phyloP scores from a whole-genome alignment of 2,888 invertebrate genomes.

The Drosophila gaucha region DNA sequence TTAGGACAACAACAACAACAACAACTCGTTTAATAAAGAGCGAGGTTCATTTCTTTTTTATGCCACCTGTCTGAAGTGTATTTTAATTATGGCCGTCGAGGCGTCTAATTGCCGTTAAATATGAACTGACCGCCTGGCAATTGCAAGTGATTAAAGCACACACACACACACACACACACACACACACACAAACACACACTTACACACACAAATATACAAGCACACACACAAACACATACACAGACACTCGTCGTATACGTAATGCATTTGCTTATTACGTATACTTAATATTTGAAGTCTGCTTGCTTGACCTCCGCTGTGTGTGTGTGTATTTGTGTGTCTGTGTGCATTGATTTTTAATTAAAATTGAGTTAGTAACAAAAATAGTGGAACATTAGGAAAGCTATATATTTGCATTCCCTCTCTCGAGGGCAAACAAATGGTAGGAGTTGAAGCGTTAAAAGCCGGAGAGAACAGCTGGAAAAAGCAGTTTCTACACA shows the following conservation, averaged over 20 bases:
- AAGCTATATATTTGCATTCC: background rate
- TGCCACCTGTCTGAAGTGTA: constrained; percentile 10
- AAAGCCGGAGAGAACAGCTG: background rate
- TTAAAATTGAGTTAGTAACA: constrained; percentile 13
- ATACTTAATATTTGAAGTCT: constrained; percentile 6
- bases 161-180: background rate
- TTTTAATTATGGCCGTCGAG: constrained; percentile 42
- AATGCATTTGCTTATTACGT: constrained; percentile 8
- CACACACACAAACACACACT: no score
- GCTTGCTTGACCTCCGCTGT: constrained; percentile 11
- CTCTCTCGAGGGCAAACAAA: no score
- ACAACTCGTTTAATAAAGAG: constrained; percentile 33
- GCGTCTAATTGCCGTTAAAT: constrained; percentile 60
- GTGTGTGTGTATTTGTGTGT: no score
- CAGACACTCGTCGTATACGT: no score
- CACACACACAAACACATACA: background rate
- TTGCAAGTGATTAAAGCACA: constrained; percentile 41
- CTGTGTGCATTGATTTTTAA: constrained; percentile 42
- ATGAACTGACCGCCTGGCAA: constrained; percentile 31
- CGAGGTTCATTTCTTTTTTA: constrained; percentile 23
- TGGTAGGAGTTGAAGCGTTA: background rate
- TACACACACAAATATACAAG: no score
- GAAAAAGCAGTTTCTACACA: background rate
- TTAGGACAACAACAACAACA: constrained; percentile 22
- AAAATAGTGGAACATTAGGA: background rate